These are phyloP conservation scores for Nephrotoma appendiculata DNA, from an alignment of 2,888 invertebrate species.

Conservation along the genomic window DNA sequence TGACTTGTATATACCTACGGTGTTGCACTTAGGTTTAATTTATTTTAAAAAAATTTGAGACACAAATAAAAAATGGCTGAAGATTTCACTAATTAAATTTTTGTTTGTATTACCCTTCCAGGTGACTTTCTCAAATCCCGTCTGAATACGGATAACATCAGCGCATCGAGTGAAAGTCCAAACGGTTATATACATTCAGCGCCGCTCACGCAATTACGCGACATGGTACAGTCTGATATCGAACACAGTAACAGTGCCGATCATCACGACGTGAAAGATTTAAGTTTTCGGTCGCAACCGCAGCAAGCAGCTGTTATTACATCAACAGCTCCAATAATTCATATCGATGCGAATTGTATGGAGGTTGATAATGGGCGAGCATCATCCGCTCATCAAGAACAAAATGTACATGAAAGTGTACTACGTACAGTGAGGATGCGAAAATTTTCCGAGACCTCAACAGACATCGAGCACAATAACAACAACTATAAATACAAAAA, in stretches of 20 bases:
- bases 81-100: background rate
- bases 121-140: slow-evolving; percentile 29
- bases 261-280: slow-evolving; percentile 32
- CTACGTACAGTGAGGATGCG: slow-evolving; percentile 21
- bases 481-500: slow-evolving; percentile 85
- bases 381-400: slow-evolving; percentile 13
- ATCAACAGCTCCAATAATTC: slow-evolving; percentile 26
- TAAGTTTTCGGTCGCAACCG: slow-evolving; percentile 30
- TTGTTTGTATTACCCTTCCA: slow-evolving; percentile 12
- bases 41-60: background rate
- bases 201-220: slow-evolving; percentile 32
- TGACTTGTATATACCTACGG: background rate
- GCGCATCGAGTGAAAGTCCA: slow-evolving; percentile 40
- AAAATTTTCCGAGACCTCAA: slow-evolving; percentile 30
- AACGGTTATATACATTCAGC: slow-evolving; percentile 27
- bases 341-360: slow-evolving; percentile 29
- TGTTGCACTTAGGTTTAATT: background rate
- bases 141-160: slow-evolving; percentile 37
- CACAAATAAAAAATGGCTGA: background rate
- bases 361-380: slow-evolving; percentile 28
- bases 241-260: slow-evolving; percentile 27
- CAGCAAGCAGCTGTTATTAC: slow-evolving; percentile 31
- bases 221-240: slow-evolving; percentile 31
- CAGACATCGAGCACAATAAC: slow-evolving; percentile 33
- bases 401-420: slow-evolving; percentile 13